Evolutionary conservation across 2,888 invertebrate species (phyloP), one percentile per base, ranked within the genome.

Genomic region (Lasioglossum calceatum): DNA sequence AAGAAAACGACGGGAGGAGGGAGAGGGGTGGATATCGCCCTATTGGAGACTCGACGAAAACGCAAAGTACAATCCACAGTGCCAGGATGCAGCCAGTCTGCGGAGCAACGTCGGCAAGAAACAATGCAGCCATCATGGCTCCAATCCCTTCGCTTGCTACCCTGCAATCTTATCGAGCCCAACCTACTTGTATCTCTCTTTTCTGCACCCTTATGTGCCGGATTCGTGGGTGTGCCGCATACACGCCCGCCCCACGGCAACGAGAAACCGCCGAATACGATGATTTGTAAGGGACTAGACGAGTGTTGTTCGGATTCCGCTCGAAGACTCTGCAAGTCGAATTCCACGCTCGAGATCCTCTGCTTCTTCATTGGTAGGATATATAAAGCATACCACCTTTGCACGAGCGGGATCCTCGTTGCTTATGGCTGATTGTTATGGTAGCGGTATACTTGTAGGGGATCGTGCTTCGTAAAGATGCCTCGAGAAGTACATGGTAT

Each of bases 81-180:
- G 87, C 86, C 87, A 90, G 85, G 87, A 89, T 91, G 91, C 89
- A 92, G 89, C 90, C 88, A 86, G 90, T 90, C 90, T 92, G 91
- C 89, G 87, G 89, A 91, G 93, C 93, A 93, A 92, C 93, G 91
- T 93, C 92, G 91, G 91, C 93, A 93, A 93, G 92, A 94, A 93
- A 94, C 94, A 94, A 94, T 94, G 92, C 93, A 91, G 92, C 90
- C 91, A 91, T 93, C 91, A 90, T 89, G 90, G 90, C 92, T 89
- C 88, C 92, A 91, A 92, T 91, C 90, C 91, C 88, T 92, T 90
- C 89, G 85, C 86, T 86, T 79, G 89, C 87, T 90, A 85, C 86
- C 88, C 88, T 87, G 90, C 88, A 91, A 90, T 90, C 92, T 92
- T 92, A 92, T 93, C 91, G 92, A 90, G 88, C 87, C 78, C 82